A percentile compares a stretch with the other conserved stretches of the same genome.
Conservation (phyloP, 2,113 vertebrate genomes). For the Anarrhichthys ocellatus region DNA sequence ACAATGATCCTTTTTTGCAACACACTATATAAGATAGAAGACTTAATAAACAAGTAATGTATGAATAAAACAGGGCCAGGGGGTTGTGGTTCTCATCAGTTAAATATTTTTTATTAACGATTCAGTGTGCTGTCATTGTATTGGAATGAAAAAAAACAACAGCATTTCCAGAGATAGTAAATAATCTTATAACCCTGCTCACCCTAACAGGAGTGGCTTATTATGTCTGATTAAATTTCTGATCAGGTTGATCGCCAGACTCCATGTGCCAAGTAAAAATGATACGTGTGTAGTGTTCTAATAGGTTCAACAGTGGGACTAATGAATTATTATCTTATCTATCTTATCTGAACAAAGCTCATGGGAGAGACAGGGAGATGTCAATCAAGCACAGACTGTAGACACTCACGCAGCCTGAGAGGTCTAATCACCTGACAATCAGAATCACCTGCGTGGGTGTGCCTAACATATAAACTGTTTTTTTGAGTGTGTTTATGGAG, state of each 20-base stretch:
- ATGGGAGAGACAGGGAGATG: neutral
- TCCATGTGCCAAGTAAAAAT: neutral
- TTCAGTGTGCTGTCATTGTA: neutral
- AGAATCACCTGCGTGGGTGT: neutral
- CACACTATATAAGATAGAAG: slow-evolving; percentile 36
- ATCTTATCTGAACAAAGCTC: neutral
- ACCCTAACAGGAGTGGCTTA: neutral
- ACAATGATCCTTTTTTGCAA: slow-evolving; percentile 9
- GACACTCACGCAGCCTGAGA: neutral
- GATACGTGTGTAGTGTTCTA: neutral
- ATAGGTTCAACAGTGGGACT: neutral
- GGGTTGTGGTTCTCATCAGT: neutral
- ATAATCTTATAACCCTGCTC: neutral
- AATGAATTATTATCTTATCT: too few relatives aligned
- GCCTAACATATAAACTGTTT: neutral
- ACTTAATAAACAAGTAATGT: neutral
- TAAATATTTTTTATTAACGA: neutral
- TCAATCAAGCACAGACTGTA: neutral
- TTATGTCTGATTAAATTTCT: neutral
- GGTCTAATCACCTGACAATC: neutral
- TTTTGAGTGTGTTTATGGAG: neutral
- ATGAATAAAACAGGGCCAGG: neutral
- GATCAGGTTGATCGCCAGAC: neutral
- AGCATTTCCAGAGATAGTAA: neutral
- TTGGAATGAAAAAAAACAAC: neutral